phyloP scores from a whole-genome alignment of 2,797 vertebrate species.

The Aplochiton taeniatus region DNA sequence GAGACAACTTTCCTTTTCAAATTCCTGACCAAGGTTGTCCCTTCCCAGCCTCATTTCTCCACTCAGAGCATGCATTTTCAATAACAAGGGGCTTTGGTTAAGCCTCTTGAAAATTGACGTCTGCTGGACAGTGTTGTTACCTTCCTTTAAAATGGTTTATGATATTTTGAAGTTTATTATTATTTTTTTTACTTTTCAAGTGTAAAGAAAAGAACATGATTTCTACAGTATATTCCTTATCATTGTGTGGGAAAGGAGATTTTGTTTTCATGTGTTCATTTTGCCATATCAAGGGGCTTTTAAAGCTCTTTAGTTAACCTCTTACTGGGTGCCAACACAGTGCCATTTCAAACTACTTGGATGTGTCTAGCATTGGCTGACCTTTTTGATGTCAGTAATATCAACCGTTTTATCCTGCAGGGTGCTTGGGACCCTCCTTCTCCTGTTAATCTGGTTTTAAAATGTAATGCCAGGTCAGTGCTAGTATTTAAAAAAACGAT shows the following conservation, averaged over 20 bases:
- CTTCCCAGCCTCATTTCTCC: slow-evolving; percentile 13
- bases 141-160: neutral
- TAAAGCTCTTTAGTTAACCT: neutral
- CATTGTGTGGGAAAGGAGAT: too few relatives aligned
- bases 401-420: neutral
- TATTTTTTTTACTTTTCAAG: slow-evolving; percentile 28
- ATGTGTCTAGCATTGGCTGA: neutral
- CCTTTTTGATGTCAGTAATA: neutral
- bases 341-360: neutral
- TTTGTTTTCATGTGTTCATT: neutral
- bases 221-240: too few relatives aligned
- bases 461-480: too few relatives aligned
- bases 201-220: neutral
- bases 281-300: neutral
- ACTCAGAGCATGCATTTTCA: slow-evolving; percentile 10
- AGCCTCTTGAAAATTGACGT: slow-evolving; percentile 19
- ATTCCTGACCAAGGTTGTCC: slow-evolving; percentile 10
- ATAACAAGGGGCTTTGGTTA: neutral
- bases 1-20: slow-evolving; percentile 19
- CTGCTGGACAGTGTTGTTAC: slow-evolving; percentile 46
- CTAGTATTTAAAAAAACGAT: too few relatives aligned
- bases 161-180: slow-evolving; percentile 16
- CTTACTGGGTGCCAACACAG: neutral
- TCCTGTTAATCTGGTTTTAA: too few relatives aligned
- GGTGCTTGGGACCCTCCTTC: neutral